A percentile compares a stretch with the other conserved stretches of the same genome.
Evolutionary conservation across 2,113 vertebrate genomes (phyloP).

Genomic region (Epinephelus cyanopodus): DNA sequence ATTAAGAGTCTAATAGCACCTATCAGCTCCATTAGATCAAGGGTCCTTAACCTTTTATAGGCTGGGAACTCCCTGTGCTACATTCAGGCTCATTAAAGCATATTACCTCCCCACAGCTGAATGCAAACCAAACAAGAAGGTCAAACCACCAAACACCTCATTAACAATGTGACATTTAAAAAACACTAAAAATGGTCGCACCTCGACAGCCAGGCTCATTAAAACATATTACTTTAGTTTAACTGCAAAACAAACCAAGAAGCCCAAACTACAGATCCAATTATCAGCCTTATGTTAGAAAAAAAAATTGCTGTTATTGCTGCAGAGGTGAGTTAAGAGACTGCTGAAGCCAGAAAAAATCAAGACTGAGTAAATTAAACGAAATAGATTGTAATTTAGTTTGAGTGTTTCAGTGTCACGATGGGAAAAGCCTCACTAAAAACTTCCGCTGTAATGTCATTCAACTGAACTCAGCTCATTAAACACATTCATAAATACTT

Average conservation of each 20-base stretch:
- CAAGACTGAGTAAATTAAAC: too few relatives aligned
- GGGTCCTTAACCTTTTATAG: conserved; percentile 41
- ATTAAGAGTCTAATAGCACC: conserved; percentile 40
- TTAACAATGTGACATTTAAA: conserved; percentile 62
- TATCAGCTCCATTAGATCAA: conserved; percentile 12
- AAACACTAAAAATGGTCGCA: neutral
- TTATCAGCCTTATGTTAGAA: neutral
- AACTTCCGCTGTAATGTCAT: neutral
- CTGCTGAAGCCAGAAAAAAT: neutral
- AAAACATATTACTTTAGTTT: conserved; percentile 20
- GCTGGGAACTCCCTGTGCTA: conserved; percentile 9
- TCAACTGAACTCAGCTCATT: too few relatives aligned
- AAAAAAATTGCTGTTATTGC: neutral
- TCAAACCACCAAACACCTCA: conserved; percentile 55
- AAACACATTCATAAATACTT: too few relatives aligned
- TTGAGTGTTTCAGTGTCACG: neutral
- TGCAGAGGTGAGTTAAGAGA: neutral
- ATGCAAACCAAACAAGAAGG: conserved; percentile 54
- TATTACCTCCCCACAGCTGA: conserved; percentile 49
- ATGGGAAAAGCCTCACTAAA: neutral
- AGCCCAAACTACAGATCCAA: neutral
- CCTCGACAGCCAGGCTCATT: conserved; percentile 29
- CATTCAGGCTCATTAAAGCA: conserved; percentile 59
- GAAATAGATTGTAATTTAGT: neutral
- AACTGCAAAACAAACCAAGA: conserved; percentile 16